phyloP scores from a whole-genome alignment of 1,140 invertebrate genomes.

The Holotrichia oblita region DNA sequence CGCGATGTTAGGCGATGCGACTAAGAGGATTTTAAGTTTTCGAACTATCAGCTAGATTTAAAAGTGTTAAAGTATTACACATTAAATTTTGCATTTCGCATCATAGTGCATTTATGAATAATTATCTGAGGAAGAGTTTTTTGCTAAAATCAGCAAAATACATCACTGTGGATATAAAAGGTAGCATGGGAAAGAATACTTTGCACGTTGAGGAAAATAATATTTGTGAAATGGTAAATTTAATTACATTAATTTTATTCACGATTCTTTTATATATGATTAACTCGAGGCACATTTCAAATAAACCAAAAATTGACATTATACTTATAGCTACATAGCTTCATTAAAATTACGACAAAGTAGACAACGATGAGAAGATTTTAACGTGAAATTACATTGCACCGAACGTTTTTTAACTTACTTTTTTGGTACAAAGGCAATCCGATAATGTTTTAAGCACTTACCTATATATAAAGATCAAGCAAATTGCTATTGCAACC shows the following conservation, averaged over 20 bases:
- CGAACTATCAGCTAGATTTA: constrained; percentile 33
- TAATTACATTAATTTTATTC: no score
- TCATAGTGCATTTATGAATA: constrained; percentile 26
- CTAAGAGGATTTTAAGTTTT: constrained; percentile 26
- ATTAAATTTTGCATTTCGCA: not conserved
- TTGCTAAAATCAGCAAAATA: constrained; percentile 6
- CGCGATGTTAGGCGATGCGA: not conserved
- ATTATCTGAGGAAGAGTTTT: not conserved
- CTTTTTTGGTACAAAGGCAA: constrained; percentile 1
- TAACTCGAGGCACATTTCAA: no score
- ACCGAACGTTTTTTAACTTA: no score
- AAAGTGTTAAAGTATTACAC: constrained; percentile 21
- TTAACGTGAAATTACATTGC: no score
- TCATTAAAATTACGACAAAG: no score
- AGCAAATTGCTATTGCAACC: not conserved
- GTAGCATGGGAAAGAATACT: no score
- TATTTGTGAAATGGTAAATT: no score
- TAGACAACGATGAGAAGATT: no score
- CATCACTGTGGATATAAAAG: not conserved
- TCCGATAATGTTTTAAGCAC: constrained; percentile 29
- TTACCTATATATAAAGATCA: not conserved
- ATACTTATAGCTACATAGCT: no score
- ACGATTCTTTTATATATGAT: no score
- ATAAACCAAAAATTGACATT: no score
- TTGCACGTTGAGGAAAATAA: no score